Evolutionary conservation across 1,140 invertebrate species (phyloP), one percentile per base, ranked within the genome.

Genomic region (Colletes gigas): DNA sequence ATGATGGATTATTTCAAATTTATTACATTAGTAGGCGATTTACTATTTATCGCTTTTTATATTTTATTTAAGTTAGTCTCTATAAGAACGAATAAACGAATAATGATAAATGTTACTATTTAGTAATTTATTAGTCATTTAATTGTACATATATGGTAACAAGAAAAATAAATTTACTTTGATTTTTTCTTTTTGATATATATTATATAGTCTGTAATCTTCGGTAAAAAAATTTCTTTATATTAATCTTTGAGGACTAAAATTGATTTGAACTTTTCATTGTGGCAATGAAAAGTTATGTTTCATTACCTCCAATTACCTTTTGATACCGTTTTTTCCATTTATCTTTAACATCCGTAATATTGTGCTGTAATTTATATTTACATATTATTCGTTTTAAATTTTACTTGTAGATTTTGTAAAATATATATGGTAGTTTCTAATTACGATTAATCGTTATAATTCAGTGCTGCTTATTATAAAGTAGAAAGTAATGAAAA

Each of bases 351-450:
- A 91, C 75, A 66, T 89, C 88, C 52, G 73, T 63, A 54, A 88
- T 85, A 87, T 93, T 89, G 81, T 93, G 90, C 92, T 93, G 39
- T 47, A 75, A 89, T 73, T 69, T 47, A 84, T 71, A 67, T 62
- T 67, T 78, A 47, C 65, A 79, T 63, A 65, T 55, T 15, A 44
- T 55, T 65, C 21, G 1, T 74, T 76, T 62, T 57, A 52, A 75
- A 44, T 60, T 66, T 72, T 52, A 10, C 19, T 66, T 39, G 62
- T 75, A 63, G 10, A 41, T 78, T 69, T 82, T 77, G 65, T 70
- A 15, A 63, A 82, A 30, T 55, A 70, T 63, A 65, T 4, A 30
- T 30, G 47, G 47, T 17, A 19, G 44, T 9, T 55, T 55, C 19
- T 30, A 39, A 21, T 15, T 68, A 15, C 10, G 19, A 55, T 30